Conservation (phyloP, 2,113 vertebrate species). For the Callochromis pleurospilus region DNA sequence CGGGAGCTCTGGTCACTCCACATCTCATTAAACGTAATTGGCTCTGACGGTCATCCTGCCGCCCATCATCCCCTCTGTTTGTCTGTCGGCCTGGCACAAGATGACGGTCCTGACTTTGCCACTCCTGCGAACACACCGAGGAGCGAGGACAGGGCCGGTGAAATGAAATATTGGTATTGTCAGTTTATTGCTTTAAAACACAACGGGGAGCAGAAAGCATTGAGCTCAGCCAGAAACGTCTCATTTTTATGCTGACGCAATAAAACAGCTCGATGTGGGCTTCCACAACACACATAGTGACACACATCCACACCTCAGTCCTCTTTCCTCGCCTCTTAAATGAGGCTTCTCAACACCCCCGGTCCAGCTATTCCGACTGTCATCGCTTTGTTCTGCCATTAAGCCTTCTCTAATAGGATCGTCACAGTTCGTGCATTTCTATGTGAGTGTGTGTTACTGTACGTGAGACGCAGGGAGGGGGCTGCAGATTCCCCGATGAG, state of each 20-base stretch:
- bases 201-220: background rate
- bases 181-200: constrained; percentile 21
- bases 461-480: background rate
- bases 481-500: background rate
- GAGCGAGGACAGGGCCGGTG: background rate
- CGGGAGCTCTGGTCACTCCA: constrained; percentile 23
- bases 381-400: constrained; percentile 18
- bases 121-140: background rate
- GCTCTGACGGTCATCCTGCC: constrained; percentile 48
- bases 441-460: background rate
- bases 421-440: constrained; percentile 2
- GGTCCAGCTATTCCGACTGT: background rate
- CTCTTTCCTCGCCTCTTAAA: background rate
- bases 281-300: background rate
- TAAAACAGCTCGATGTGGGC: background rate
- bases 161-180: constrained; percentile 4
- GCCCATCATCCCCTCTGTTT: background rate
- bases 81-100: background rate
- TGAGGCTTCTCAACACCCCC: constrained; percentile 1
- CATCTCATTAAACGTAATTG: constrained; percentile 61
- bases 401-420: constrained; percentile 37
- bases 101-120: background rate
- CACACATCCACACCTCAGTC: constrained; percentile 21
- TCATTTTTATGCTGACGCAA: constrained; percentile 20
- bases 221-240: constrained; percentile 16